phyloP scores from a whole-genome alignment of 2,113 vertebrate genomes.

The Peromyscus californicus region DNA sequence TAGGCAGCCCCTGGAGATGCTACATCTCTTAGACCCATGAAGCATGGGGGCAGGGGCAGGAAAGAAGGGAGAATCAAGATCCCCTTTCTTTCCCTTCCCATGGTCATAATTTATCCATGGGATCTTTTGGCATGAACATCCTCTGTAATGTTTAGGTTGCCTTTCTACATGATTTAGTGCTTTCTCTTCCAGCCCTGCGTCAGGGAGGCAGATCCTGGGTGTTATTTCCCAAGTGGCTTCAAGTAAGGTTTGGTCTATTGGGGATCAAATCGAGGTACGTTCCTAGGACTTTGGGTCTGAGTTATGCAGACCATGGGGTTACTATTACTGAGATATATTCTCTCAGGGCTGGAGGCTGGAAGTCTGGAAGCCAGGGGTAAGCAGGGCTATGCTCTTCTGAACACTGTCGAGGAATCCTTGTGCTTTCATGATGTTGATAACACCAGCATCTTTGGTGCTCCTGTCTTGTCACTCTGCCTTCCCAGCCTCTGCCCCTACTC shows the following conservation, averaged over 20 bases:
- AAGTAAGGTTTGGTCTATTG: background rate
- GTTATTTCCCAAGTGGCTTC: background rate
- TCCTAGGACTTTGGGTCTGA: background rate
- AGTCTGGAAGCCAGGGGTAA: background rate
- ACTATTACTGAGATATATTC: background rate
- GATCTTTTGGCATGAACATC: rapidly evolving
- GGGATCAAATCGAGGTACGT: background rate
- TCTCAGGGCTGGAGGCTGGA: background rate
- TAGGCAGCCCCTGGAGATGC: background rate
- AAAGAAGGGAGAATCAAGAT: background rate
- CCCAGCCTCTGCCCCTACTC: background rate
- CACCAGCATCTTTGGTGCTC: background rate
- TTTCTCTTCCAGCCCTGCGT: background rate
- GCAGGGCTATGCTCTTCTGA: background rate
- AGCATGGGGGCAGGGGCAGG: too few relatives aligned
- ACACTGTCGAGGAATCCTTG: background rate
- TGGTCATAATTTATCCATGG: background rate
- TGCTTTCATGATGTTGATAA: too few relatives aligned
- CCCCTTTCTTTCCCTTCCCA: background rate
- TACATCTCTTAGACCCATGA: background rate
- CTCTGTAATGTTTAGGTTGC: background rate
- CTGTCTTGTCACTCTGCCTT: background rate
- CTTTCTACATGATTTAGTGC: background rate
- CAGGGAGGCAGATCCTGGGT: background rate
- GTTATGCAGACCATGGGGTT: rapidly evolving